Conservation (phyloP, 2,797 vertebrate species). For the Sarcophilus harrisii region DNA sequence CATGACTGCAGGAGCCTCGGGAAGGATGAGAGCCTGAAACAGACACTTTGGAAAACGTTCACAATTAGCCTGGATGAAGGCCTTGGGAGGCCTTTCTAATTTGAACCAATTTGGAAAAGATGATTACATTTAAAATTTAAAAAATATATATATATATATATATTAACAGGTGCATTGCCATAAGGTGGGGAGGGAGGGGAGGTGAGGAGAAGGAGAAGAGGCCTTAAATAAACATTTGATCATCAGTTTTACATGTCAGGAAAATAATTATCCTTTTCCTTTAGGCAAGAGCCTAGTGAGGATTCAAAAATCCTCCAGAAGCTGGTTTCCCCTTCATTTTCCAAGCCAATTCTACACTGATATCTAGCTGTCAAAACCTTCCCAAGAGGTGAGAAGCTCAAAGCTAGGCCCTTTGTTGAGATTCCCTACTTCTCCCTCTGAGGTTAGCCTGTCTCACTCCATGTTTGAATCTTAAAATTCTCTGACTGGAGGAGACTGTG, state of each 20-base stretch:
- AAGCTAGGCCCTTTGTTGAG: background rate
- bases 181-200: background rate
- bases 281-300: background rate
- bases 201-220: background rate
- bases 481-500: background rate
- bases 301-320: background rate
- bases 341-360: background rate
- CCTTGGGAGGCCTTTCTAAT: slow-evolving; percentile 1
- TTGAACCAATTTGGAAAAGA: background rate
- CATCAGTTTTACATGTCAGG: slow-evolving; percentile 1
- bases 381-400: background rate
- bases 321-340: background rate
- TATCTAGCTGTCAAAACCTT: background rate
- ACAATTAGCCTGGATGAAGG: slow-evolving; percentile 4
- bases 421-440: background rate
- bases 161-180: slow-evolving; percentile 1
- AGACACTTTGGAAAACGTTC: background rate
- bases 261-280: background rate
- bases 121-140: slow-evolving; percentile 8
- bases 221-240: slow-evolving; percentile 5
- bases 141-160: background rate
- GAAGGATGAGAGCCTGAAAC: background rate
- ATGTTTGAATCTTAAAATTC: background rate
- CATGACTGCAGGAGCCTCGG: background rate
- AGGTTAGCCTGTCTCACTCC: background rate